Percentiles rank a stretch among this genome's conserved stretches.
Evolutionary conservation across 2,797 vertebrate species (phyloP).

Genomic region (Notamacropus eugenii): DNA sequence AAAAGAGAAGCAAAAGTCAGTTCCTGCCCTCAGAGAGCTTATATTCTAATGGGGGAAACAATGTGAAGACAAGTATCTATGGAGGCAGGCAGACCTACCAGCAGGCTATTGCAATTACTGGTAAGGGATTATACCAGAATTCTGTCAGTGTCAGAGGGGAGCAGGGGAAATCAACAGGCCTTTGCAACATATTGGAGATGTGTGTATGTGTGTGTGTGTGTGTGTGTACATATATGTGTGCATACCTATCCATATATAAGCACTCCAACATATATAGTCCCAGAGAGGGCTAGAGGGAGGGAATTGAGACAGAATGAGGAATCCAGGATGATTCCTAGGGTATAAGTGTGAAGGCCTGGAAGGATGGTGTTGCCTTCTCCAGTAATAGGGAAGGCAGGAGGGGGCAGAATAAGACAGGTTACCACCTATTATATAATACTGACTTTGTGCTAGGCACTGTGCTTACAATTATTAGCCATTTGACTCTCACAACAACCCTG

Average conservation of each 20-base stretch:
- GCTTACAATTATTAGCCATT: background rate
- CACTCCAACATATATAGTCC: no score
- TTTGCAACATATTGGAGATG: background rate
- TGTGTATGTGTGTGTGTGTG: background rate
- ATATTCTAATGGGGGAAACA: background rate
- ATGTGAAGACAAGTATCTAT: background rate
- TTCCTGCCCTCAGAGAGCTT: background rate
- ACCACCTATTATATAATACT: background rate
- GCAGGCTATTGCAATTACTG: background rate
- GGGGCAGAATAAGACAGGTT: background rate
- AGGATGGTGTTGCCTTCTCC: background rate
- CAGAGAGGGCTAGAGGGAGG: background rate
- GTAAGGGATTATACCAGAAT: background rate
- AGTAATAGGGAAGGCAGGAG: background rate
- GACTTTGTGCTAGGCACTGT: background rate
- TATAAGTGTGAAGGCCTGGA: background rate
- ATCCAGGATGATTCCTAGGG: background rate
- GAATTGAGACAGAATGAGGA: background rate
- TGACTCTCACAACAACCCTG: background rate
- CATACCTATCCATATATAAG: no score
- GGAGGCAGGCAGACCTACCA: background rate
- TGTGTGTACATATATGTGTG: no score
- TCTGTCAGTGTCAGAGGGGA: background rate
- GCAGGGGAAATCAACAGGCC: background rate
- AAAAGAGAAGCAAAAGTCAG: background rate